Conservation (phyloP, 2,113 vertebrate species). For the Picathartes gymnocephalus region DNA sequence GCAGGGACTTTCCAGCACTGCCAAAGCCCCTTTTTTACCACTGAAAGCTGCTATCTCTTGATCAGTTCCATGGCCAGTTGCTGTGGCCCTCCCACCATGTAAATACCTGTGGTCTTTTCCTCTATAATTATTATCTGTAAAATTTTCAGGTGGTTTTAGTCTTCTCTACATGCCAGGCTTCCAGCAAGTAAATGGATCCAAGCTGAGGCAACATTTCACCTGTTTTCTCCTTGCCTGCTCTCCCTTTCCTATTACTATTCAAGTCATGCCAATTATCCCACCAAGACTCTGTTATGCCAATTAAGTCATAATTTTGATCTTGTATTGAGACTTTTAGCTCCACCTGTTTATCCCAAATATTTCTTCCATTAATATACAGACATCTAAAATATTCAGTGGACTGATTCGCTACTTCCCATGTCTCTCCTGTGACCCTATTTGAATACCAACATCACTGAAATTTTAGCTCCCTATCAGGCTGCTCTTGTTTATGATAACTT, state of each 20-base stretch:
- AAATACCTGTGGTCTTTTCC: neutral
- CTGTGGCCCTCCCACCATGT: neutral
- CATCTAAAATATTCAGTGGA: neutral
- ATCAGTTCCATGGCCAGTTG: neutral
- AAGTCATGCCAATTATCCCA: neutral
- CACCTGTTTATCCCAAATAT: slow-evolving; percentile 26
- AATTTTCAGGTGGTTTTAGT: neutral
- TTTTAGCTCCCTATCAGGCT: neutral
- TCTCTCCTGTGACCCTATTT: slow-evolving; percentile 17
- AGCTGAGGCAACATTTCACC: neutral
- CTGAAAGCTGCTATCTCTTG: neutral
- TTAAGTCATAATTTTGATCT: slow-evolving; percentile 49
- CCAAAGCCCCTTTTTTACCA: neutral
- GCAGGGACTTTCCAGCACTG: neutral
- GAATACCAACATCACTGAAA: slow-evolving; percentile 2
- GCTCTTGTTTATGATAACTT: neutral
- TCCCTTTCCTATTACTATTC: slow-evolving; percentile 36
- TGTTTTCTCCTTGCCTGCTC: neutral
- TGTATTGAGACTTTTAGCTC: slow-evolving; percentile 27
- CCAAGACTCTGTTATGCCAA: slow-evolving; percentile 18
- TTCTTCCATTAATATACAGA: slow-evolving; percentile 12
- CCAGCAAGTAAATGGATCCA: neutral
- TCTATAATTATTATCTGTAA: neutral
- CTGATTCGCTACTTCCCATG: neutral
- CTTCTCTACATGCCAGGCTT: neutral